phyloP scores from a whole-genome alignment of 2,113 vertebrate genomes.

The Drymodes brunneopygia region DNA sequence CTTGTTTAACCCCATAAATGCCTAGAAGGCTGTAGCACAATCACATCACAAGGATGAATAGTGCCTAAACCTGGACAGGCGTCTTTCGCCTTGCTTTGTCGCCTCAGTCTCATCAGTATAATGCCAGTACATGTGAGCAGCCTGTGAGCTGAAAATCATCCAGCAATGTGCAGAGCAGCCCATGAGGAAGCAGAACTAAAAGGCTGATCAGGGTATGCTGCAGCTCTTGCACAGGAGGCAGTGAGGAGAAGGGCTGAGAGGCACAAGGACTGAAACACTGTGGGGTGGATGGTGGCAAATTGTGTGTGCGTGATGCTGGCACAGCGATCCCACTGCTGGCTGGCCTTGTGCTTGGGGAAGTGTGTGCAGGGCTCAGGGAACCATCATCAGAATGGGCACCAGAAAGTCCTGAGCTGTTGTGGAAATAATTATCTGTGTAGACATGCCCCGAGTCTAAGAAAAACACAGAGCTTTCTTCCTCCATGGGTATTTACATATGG shows the following conservation, averaged over 20 bases:
- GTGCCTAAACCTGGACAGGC: background rate
- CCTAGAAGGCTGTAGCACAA: background rate
- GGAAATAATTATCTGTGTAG: background rate
- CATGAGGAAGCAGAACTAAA: background rate
- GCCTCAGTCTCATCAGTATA: background rate
- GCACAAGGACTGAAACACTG: background rate
- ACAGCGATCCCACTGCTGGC: rapidly evolving
- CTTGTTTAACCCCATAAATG: background rate
- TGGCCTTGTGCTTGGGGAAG: background rate
- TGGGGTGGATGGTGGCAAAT: background rate
- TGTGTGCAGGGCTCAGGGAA: background rate
- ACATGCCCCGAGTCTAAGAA: background rate
- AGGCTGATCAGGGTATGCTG: background rate
- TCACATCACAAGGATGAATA: background rate
- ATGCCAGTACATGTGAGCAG: background rate
- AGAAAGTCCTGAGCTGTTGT: background rate
- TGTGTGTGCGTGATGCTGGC: rapidly evolving
- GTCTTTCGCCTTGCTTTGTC: background rate
- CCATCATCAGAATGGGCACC: rapidly evolving
- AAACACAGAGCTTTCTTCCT: background rate
- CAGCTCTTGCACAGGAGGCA: background rate
- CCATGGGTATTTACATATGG: background rate
- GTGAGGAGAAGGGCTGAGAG: background rate
- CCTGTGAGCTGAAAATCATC: background rate
- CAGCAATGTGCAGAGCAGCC: background rate